Base-by-base conservation (phyloP, 92 coral and sea anemone genomes). In the Meandrina meandrites region DNA sequence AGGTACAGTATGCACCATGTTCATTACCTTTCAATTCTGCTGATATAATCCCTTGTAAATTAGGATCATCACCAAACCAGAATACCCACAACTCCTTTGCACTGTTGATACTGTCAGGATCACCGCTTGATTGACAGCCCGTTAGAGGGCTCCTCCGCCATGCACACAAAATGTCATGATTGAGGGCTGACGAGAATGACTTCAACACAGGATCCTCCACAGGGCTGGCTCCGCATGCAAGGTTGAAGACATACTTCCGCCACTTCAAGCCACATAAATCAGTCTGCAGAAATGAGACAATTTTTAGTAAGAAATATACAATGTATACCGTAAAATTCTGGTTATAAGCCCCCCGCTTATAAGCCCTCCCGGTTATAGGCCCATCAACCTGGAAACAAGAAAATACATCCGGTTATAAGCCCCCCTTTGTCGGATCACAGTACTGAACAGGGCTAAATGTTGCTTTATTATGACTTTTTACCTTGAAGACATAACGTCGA, bases 11-110 rank as follows among this genome's bases (percentile, higher is more conserved):
- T 9, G 12, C 11, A 48, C 11, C 4, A 48, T 48, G 14, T 36
- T 28, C 27, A 30, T 79, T 82, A 95, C 99, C 99, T 95, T 88
- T 93, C 36, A 97, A 83, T 58, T 91, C 95, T 22, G 94, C 87
- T 32, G 98, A 95, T 24, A 97, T 95, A 72, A 97, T 95, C 72
- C 96, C 94, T 45, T 87, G 91, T 37, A 96, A 84, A 77, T 90
- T 95, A 1, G 97, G 99, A 82, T 97, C 99, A 81, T 97, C 99
- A 8, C 98, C 98, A 94, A 93, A 97, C 99, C 99, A 97, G 79
- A 97, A 97, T 10, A 97, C 89, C 99, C 99, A 97, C 81, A 97
- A 90, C 86, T 97, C 99, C 77, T 97, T 97, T 36, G 95, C 91
- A 80, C 91, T 82, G 56, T 68, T 91, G 83, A 92, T 87, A 40